Percentiles rank a stretch among this genome's conserved stretches.
These are phyloP conservation scores for Pholis gunnellus DNA, from an alignment of 2,113 vertebrate genomes.

Conservation along the genomic window DNA sequence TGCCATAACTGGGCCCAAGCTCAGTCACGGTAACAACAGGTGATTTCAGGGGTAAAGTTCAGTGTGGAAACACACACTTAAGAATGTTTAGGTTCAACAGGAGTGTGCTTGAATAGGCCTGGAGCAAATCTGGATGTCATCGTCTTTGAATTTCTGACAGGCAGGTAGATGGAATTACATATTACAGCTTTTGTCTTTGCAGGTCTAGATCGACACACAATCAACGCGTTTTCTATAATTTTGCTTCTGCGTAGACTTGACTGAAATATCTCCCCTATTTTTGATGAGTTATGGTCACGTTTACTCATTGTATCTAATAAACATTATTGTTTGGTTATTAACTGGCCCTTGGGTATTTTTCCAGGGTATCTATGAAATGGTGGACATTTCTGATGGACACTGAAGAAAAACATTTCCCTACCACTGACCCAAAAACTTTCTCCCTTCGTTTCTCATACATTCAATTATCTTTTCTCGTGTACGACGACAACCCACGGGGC, in stretches of 20 bases:
- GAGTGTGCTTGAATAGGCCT: conserved; percentile 49
- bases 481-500: too few relatives aligned
- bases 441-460: too few relatives aligned
- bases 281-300: background rate
- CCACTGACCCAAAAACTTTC: too few relatives aligned
- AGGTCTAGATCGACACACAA: conserved; percentile 13
- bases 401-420: background rate
- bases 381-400: background rate
- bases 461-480: too few relatives aligned
- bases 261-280: background rate
- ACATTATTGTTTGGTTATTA: background rate
- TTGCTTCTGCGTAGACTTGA: conserved; percentile 19
- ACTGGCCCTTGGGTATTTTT: background rate
- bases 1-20: background rate
- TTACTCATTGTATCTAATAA: too few relatives aligned
- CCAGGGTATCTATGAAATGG: background rate
- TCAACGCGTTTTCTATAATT: background rate
- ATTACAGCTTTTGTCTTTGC: conserved; percentile 4
- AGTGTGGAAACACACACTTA: conserved; percentile 8
- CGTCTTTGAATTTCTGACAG: conserved; percentile 2
- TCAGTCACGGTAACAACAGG: background rate
- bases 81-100: conserved; percentile 24
- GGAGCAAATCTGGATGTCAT: conserved; percentile 30
- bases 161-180: conserved; percentile 1
- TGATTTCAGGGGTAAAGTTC: conserved; percentile 1